These are phyloP conservation scores for Vulpes ferrilata DNA, from an alignment of 2,113 vertebrate species.

Conservation along the genomic window DNA sequence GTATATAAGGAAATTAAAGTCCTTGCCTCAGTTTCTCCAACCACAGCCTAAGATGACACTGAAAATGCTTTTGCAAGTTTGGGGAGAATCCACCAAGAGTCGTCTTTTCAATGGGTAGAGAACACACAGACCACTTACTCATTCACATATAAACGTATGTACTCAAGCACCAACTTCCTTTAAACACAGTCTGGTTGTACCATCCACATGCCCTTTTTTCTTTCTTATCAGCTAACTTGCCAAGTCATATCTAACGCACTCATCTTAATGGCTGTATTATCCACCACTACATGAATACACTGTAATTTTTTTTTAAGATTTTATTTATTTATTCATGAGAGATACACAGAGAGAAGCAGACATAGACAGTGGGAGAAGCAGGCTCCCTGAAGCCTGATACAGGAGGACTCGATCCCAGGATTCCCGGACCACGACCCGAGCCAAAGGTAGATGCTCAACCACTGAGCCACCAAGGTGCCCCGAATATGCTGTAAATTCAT, in stretches of 20 bases:
- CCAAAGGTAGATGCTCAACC: too few species aligned
- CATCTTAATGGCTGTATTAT: constrained; percentile 1
- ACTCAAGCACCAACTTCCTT: neutral
- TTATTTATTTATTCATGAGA: too few species aligned
- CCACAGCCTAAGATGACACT: neutral
- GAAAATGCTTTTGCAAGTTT: neutral
- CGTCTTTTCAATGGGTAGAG: neutral
- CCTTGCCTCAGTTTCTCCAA: neutral
- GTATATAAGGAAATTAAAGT: neutral
- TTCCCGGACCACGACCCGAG: too few species aligned
- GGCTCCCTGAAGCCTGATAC: too few species aligned
- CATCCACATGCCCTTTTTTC: neutral
- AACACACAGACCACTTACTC: neutral
- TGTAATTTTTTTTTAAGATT: neutral
- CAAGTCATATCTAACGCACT: neutral
- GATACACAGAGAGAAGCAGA: too few species aligned
- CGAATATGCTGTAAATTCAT: neutral
- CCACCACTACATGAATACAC: neutral
- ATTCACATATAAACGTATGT: neutral
- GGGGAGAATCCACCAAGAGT: neutral
- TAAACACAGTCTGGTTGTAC: neutral
- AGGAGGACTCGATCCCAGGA: too few species aligned
- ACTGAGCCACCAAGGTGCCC: too few species aligned
- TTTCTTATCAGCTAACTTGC: neutral
- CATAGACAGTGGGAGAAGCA: too few species aligned